A percentile compares a stretch with the other conserved stretches of the same genome.
Conservation (phyloP, 2,113 vertebrate genomes). For the Peromyscus leucopus region DNA sequence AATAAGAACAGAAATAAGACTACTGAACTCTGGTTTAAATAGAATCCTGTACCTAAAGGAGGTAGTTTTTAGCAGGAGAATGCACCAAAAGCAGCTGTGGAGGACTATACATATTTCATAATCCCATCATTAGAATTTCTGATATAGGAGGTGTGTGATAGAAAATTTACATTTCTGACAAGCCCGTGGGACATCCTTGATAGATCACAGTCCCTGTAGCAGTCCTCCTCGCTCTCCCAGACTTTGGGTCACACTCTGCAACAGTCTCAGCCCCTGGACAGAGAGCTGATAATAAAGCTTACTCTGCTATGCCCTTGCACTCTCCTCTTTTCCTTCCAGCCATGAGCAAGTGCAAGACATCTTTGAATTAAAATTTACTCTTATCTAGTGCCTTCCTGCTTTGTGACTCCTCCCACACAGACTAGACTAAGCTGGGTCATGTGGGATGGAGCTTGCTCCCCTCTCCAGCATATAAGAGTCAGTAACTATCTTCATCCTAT, state of each 20-base stretch:
- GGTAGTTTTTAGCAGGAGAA: not conserved
- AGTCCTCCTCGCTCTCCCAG: not conserved
- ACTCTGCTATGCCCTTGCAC: not conserved
- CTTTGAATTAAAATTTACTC: not conserved
- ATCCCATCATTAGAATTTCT: not conserved
- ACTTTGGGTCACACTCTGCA: not conserved
- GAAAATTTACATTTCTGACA: conserved; percentile 1
- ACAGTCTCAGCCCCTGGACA: not conserved
- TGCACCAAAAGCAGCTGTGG: not conserved
- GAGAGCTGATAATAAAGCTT: not conserved
- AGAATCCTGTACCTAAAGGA: not conserved
- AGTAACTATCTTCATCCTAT: not conserved
- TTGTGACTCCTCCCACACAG: not conserved
- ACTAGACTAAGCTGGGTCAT: not conserved
- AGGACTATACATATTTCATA: not conserved
- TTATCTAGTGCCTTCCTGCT: not conserved
- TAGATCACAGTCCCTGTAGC: not conserved
- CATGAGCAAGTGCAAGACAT: not conserved
- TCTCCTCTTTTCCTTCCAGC: not conserved
- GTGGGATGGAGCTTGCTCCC: not conserved
- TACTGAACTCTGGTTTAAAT: not conserved
- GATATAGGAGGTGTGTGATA: not conserved
- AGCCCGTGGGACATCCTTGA: not conserved
- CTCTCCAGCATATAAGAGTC: not conserved
- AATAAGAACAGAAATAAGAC: not conserved